These are phyloP conservation scores for Percopsis transmontana DNA, from an alignment of 2,113 vertebrate species.

Conservation along the genomic window DNA sequence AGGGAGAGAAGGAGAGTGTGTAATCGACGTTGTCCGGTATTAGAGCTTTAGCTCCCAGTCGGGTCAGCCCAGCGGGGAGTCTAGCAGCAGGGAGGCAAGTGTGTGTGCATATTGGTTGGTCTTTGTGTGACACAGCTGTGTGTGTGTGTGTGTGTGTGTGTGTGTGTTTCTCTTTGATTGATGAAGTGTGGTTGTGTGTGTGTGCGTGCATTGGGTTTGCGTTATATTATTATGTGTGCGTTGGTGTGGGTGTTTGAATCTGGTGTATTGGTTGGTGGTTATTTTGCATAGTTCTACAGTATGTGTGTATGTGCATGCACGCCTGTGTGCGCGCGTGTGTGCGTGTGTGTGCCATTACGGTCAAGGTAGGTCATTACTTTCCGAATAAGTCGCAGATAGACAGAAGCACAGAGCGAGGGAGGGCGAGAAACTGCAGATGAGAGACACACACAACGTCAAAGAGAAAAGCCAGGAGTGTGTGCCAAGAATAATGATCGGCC, in stretches of 20 bases:
- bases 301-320: not conserved
- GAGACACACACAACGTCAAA: slow-evolving; percentile 16
- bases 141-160: slow-evolving; percentile 17
- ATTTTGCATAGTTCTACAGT: slow-evolving; percentile 16
- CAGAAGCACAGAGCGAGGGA: slow-evolving; percentile 44
- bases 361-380: slow-evolving; percentile 66
- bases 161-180: not conserved
- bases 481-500: slow-evolving; percentile 71
- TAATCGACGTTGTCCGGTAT: slow-evolving; percentile 53
- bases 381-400: slow-evolving; percentile 59
- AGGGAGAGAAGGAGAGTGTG: slow-evolving; percentile 29
- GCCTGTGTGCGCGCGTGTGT: slow-evolving; percentile 19
- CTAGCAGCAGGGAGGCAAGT: slow-evolving; percentile 22
- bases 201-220: not conserved
- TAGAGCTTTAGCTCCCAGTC: slow-evolving; percentile 47
- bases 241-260: slow-evolving; percentile 3
- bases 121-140: not conserved
- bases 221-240: slow-evolving; percentile 6
- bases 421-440: slow-evolving; percentile 41
- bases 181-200: slow-evolving; percentile 12
- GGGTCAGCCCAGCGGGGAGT: slow-evolving; percentile 44
- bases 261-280: not conserved
- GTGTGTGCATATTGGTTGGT: slow-evolving; percentile 3
- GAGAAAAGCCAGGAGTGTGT: slow-evolving; percentile 55
- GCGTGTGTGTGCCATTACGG: not conserved